Evolutionary conservation across 2,888 invertebrate genomes (phyloP).

Genomic region (Galeruca laticollis): DNA sequence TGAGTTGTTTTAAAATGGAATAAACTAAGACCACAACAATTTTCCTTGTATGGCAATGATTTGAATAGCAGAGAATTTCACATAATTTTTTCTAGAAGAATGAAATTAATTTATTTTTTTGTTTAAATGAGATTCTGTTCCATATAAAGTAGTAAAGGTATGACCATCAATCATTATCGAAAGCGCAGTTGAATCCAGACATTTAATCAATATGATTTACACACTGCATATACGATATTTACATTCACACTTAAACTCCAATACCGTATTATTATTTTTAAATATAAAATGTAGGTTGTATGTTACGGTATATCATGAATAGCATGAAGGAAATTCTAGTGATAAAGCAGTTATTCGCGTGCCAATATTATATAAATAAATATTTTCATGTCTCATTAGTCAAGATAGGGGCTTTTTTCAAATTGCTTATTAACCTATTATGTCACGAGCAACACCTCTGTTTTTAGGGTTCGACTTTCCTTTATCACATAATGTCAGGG

Average conservation of each 20-base stretch:
- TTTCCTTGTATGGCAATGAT: too few species aligned
- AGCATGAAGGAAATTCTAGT: constrained; percentile 25
- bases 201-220: constrained; percentile 21
- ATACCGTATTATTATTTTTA: constrained; percentile 2
- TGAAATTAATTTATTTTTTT: too few species aligned
- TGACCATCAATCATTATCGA: constrained; percentile 21
- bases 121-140: too few species aligned
- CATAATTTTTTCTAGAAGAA: too few species aligned
- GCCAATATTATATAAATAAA: constrained; percentile 46
- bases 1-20: too few species aligned
- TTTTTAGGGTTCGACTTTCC: constrained; percentile 32
- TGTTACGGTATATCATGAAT: constrained; percentile 4
- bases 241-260: neutral
- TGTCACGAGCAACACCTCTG: constrained; percentile 47
- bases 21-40: too few species aligned
- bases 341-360: constrained; percentile 43
- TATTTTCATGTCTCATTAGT: constrained; percentile 48
- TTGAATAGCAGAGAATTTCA: too few species aligned
- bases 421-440: constrained; percentile 49
- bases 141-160: neutral
- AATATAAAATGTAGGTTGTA: constrained; percentile 10
- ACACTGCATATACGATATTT: neutral
- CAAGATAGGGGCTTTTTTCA: constrained; percentile 45
- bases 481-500: constrained; percentile 35
- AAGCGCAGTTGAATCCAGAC: constrained; percentile 12